Evolutionary conservation across 2,113 vertebrate species (phyloP).

Genomic region (Dasyprocta punctata): DNA sequence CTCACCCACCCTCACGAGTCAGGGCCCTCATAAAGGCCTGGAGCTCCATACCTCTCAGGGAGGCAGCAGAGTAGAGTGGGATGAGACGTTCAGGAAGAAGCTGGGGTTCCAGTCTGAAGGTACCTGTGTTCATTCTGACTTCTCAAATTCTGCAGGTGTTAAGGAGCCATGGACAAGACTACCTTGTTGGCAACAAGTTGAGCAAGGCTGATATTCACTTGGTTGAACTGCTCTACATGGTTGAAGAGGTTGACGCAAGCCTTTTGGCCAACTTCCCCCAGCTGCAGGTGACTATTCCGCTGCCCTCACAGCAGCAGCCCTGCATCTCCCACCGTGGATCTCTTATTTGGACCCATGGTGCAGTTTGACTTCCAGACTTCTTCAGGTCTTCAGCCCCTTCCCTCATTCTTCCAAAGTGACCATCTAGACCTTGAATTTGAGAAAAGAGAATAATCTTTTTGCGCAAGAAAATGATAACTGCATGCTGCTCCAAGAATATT

Average conservation of each 20-base stretch:
- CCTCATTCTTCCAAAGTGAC: neutral
- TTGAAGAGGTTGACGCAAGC: constrained; percentile 89
- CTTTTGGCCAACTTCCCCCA: constrained; percentile 88
- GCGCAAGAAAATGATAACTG: neutral
- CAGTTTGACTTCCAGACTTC: too few relatives aligned
- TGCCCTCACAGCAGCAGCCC: neutral
- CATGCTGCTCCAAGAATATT: too few relatives aligned
- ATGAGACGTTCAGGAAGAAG: neutral
- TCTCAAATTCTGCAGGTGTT: constrained; percentile 83
- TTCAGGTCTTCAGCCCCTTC: neutral
- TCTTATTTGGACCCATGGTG: neutral
- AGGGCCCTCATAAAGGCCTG: neutral
- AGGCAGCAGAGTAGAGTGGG: fast-evolving
- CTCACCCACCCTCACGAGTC: neutral
- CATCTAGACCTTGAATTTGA: neutral
- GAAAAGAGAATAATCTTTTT: neutral
- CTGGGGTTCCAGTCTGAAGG: neutral
- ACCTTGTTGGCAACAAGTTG: constrained; percentile 90
- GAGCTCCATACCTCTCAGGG: neutral
- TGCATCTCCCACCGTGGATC: too few relatives aligned
- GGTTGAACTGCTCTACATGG: constrained; percentile 89
- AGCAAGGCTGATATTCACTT: constrained; percentile 92
- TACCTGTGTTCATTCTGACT: too few relatives aligned
- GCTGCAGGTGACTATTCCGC: constrained; percentile 88
- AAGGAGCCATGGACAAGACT: constrained; percentile 81